Base-by-base conservation (phyloP, 2,797 vertebrate species). In the Oophaga sylvatica region DNA sequence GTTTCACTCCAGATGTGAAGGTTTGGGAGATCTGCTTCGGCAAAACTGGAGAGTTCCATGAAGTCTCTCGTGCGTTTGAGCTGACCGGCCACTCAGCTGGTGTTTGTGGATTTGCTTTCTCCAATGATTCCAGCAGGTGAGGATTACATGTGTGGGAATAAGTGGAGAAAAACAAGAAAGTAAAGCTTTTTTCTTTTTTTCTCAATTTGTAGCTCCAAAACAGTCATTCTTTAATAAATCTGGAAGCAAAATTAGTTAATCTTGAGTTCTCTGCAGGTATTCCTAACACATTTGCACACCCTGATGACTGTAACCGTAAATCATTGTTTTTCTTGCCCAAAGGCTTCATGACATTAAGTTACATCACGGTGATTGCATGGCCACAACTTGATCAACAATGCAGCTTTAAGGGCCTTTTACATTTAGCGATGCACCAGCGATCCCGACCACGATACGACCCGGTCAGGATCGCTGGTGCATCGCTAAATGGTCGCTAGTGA, bases 1-100 rank as follows among this genome's bases (percentile, higher is more conserved):
- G 98, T 76, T 99, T 99, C 88, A 99, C 97, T 1, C 97, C 97
- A 0, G 98, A 99, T 0, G 98, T 99, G 81, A 99, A 99, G 90
- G 96, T 99, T 80, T 99, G 98, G 97, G 98, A 99, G 89, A 95
- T 99, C 70, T 97, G 96, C 92, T 99, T 98, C 70, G 92, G 92
- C 53, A 99, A 98, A 92, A 93, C 93, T 0, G 97, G 97, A 22
- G 96, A 97, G 20, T 99, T 99, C 92, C 96, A 88, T 87, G 98
- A 99, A 89, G 97, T 98, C 53, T 78, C 87, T 3, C 95, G 97
- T 87, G 98, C 97, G 0, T 99, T 99, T 75, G 98, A 99, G 87
- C 92, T 99, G 84, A 99, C 99, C 91, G 97, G 98, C 35, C 98
- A 99, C 90, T 94, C 95, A 0, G 97, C 97, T 1, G 97, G 97